phyloP scores from a whole-genome alignment of 2,888 invertebrate genomes.

The Nudaria mundana region DNA sequence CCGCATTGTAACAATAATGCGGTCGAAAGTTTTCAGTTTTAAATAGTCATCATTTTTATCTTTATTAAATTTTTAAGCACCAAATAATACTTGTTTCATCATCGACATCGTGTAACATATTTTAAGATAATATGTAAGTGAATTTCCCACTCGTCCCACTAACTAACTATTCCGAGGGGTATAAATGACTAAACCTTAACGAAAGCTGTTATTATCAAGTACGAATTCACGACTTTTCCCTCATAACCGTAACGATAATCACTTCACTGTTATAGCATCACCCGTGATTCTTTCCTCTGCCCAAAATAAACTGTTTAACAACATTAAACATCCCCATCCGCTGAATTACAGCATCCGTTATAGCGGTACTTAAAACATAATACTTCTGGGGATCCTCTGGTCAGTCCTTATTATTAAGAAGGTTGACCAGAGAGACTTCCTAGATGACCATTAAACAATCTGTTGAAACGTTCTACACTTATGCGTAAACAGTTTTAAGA shows the following conservation, averaged over 20 bases:
- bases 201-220: background rate
- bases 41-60: constrained; percentile 13
- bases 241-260: constrained; percentile 1
- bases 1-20: constrained; percentile 31
- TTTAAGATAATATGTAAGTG: background rate
- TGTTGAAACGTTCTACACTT: background rate
- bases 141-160: background rate
- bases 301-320: constrained; percentile 26
- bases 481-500: background rate
- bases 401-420: too few relatives aligned
- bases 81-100: too few relatives aligned
- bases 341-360: constrained; percentile 25
- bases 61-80: background rate
- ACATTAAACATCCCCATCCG: constrained; percentile 30
- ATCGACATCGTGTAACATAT: background rate
- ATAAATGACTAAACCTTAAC: background rate
- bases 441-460: background rate
- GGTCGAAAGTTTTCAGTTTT: constrained; percentile 26
- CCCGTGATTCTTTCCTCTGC: constrained; percentile 9
- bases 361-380: constrained; percentile 22
- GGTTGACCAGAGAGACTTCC: constrained; percentile 6
- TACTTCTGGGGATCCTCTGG: constrained; percentile 15
- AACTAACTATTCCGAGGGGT: background rate
- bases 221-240: background rate
- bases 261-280: constrained; percentile 3